Percentiles rank a stretch among this genome's conserved stretches.
phyloP scores from a whole-genome alignment of 2,797 vertebrate genomes.

The Phrynocephalus guinanensis region DNA sequence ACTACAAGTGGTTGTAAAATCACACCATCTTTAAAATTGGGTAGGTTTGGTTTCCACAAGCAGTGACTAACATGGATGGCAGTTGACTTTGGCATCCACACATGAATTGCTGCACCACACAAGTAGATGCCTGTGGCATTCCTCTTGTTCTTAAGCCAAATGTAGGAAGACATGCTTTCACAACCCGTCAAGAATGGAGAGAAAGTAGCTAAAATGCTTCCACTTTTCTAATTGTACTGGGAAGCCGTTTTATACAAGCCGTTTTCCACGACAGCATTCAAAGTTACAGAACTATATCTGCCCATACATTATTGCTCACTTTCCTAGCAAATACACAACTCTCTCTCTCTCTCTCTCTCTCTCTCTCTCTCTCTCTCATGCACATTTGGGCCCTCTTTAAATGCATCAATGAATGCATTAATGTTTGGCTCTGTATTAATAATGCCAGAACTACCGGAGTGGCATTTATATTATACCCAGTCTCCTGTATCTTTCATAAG shows the following conservation, averaged over 20 bases:
- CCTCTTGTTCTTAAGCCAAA: neutral
- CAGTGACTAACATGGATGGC: neutral
- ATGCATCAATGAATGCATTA: slow-evolving; percentile 55
- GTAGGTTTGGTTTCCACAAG: neutral
- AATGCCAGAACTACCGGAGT: slow-evolving; percentile 59
- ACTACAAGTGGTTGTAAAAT: neutral
- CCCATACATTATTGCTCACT: neutral
- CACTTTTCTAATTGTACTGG: neutral
- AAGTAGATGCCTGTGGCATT: neutral
- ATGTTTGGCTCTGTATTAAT: fast-evolving
- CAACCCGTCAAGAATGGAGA: neutral
- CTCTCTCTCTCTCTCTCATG: too few species aligned
- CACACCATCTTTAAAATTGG: too few species aligned
- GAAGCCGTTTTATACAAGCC: slow-evolving; percentile 1
- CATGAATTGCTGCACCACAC: neutral
- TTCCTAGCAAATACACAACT: too few species aligned
- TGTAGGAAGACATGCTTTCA: neutral
- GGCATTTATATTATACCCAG: slow-evolving; percentile 71
- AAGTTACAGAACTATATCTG: neutral
- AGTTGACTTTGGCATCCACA: neutral
- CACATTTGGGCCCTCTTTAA: slow-evolving; percentile 6
- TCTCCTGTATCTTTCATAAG: slow-evolving; percentile 72
- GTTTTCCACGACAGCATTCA: neutral
- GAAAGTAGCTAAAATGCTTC: neutral
- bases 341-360: too few species aligned